Evolutionary conservation across 2,113 vertebrate species (phyloP).

Genomic region (Anser cygnoides): DNA sequence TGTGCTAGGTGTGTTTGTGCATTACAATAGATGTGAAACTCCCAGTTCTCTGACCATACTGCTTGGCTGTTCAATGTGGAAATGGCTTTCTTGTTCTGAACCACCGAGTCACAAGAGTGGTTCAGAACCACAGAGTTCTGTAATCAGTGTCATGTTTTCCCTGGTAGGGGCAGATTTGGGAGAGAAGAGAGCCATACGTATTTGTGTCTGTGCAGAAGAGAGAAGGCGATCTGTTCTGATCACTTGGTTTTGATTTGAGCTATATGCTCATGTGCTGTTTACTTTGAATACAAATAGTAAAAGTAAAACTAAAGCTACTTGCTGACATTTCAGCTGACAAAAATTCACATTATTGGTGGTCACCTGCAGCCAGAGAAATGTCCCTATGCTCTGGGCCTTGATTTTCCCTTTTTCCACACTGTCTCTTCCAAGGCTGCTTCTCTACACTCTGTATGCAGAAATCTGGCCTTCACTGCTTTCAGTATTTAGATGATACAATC

Average conservation of each 20-base stretch:
- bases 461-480: background rate
- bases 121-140: background rate
- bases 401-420: background rate
- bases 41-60: background rate
- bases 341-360: background rate
- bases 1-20: background rate
- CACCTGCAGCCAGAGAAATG: background rate
- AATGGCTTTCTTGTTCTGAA: background rate
- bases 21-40: background rate
- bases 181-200: rapidly evolving
- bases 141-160: background rate
- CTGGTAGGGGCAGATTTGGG: background rate
- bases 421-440: background rate
- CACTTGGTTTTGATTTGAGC: background rate
- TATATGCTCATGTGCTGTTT: background rate
- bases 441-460: background rate
- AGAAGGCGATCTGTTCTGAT: background rate
- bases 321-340: background rate
- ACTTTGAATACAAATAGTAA: background rate
- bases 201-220: background rate
- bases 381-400: background rate
- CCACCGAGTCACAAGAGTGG: too few relatives aligned
- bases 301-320: background rate
- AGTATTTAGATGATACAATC: background rate
- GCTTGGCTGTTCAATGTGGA: background rate